Base-by-base conservation (phyloP, 2,888 invertebrate species). In the Cacoxenus indagator region DNA sequence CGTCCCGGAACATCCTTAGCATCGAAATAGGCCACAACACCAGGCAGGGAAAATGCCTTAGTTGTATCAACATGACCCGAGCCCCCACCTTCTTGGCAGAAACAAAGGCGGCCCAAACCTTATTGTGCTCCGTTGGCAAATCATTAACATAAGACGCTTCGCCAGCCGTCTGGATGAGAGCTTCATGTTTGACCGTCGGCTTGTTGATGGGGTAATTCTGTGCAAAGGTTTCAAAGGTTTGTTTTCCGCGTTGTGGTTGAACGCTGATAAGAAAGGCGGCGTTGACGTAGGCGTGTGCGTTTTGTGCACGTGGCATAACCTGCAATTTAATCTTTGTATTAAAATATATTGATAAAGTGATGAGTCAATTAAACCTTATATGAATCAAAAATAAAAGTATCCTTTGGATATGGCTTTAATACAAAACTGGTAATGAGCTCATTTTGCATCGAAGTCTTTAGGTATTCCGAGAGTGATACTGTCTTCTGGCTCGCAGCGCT, bases 81-180 rank as follows among this genome's bases (percentile, higher is more conserved):
- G 92, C 92, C 67, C 82, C 88, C 73, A 90, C 85, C 73, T 91
- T 86, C 61, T 90, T 91, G 0, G 92, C 89, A 22, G 90, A 84
- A 0, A 93, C 93, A 74, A 94, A 92, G 0, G 91, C 91, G 24
- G 80, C 81, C 72, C 77, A 79, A 0, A 95, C 90, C 87, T 95
- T 93, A 69, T 91, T 89, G 0, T 89, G 90, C 46, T 90, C 87
- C 1, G 89, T 88, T 8, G 92, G 91, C 26, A 93, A 88, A 83
- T 96, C 96, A 83, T 93, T 92, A 27, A 93, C 90, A 85, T 93
- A 96, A 66, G 91, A 90, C 0, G 94, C 94, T 85, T 94, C 94
- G 1, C 96, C 96, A 78, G 90, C 88, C 74, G 91, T 91, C 76
- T 92, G 92, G 31, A 90, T 89, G 22, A 92, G 83, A 0, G 92